Percentiles rank a stretch among this genome's conserved stretches.
Evolutionary conservation across 2,797 vertebrate genomes (phyloP).

Genomic region (Rallus crepitans): DNA sequence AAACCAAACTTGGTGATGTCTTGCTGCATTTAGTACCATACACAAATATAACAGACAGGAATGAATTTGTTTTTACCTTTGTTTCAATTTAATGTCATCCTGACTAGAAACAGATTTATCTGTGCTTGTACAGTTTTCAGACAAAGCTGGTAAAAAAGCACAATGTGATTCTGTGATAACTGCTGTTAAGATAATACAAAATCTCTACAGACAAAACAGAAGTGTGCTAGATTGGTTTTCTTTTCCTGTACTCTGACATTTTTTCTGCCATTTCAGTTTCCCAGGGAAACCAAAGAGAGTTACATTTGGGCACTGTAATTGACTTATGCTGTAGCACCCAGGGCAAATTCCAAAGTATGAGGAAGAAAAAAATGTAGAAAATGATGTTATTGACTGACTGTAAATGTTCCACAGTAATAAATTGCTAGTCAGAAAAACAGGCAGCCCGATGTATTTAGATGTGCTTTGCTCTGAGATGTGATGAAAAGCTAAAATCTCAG

Average conservation of each 20-base stretch:
- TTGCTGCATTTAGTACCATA: not conserved
- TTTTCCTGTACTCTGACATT: conserved; percentile 59
- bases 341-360: conserved; percentile 44
- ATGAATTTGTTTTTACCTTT: conserved; percentile 10
- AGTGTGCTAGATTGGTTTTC: conserved; percentile 43
- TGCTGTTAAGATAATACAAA: conserved; percentile 51
- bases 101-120: conserved; percentile 18
- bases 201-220: conserved; percentile 36
- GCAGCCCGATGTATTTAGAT: not conserved
- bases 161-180: conserved; percentile 38
- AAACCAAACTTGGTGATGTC: not conserved
- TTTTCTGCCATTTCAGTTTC: conserved; percentile 60
- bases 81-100: conserved; percentile 28
- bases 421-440: conserved; percentile 25
- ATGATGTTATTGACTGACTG: conserved; percentile 34
- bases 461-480: not conserved
- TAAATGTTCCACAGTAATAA: conserved; percentile 10
- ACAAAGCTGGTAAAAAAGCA: conserved; percentile 34
- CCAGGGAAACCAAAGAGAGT: conserved; percentile 37
- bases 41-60: not conserved
- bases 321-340: conserved; percentile 47
- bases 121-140: conserved; percentile 16
- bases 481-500: not conserved
- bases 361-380: conserved; percentile 15
- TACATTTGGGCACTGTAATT: conserved; percentile 45